Conservation (phyloP, 2,888 invertebrate genomes). For the Yponomeuta sedellus region DNA sequence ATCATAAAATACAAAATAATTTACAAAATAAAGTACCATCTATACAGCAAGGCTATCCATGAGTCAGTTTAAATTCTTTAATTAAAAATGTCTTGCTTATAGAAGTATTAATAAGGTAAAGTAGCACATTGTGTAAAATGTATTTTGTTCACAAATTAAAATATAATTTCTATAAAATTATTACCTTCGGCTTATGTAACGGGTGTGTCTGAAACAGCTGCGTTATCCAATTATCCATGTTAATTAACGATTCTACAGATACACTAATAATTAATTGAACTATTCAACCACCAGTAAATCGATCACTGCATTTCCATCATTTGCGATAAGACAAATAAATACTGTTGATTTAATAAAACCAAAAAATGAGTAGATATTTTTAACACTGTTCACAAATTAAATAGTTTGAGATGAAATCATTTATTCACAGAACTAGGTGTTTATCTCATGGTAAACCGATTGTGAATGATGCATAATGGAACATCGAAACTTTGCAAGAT, state of each 20-base stretch:
- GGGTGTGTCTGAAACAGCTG: conserved; percentile 65
- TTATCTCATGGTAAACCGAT: conserved; percentile 52
- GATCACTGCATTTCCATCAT: not conserved
- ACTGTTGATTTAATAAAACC: not conserved
- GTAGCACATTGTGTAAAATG: not conserved
- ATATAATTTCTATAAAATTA: not conserved
- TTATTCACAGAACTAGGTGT: conserved; percentile 30
- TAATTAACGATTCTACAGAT: conserved; percentile 16
- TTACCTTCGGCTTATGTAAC: conserved; percentile 58
- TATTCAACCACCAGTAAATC: not conserved
- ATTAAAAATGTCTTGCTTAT: not conserved
- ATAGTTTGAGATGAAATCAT: not conserved
- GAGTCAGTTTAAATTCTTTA: not conserved
- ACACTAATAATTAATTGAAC: not conserved
- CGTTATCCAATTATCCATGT: conserved; percentile 70
- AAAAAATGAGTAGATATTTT: too few species aligned
- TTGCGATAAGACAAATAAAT: not conserved
- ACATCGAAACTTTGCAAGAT: conserved; percentile 48
- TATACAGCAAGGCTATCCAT: not conserved
- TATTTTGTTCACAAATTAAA: not conserved
- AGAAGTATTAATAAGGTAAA: too few species aligned
- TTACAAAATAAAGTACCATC: not conserved
- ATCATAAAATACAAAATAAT: not conserved
- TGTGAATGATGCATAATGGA: conserved; percentile 52
- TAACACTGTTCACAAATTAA: not conserved